Conservation (phyloP, 2,888 invertebrate species). For the Octonoba sinensis region DNA sequence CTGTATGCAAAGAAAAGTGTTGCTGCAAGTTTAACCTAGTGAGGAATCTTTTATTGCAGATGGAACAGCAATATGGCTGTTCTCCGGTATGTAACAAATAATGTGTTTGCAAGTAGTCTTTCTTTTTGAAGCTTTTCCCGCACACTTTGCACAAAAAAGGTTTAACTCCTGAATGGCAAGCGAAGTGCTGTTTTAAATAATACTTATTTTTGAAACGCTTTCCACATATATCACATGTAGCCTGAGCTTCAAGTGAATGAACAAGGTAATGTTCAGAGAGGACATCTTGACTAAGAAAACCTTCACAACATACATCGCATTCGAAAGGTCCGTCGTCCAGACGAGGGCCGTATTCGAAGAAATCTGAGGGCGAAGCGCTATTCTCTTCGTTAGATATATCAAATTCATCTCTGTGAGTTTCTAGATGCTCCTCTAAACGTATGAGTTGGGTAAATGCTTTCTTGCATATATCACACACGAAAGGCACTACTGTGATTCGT, state of each 20-base stretch:
- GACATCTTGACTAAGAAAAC: conserved; percentile 33
- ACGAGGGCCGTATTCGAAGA: conserved; percentile 5
- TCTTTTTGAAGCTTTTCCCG: conserved; percentile 42
- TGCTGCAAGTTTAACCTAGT: conserved; percentile 46
- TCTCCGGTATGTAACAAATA: conserved; percentile 40
- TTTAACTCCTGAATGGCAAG: conserved; percentile 33
- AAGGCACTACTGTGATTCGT: conserved; percentile 54
- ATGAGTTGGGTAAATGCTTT: conserved; percentile 49
- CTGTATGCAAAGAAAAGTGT: conserved; percentile 46
- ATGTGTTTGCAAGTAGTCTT: conserved; percentile 42
- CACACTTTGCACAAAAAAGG: conserved; percentile 36
- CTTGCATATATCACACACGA: conserved; percentile 47
- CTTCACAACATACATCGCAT: conserved; percentile 44
- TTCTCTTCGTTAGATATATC: not conserved
- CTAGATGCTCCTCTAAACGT: conserved; percentile 43
- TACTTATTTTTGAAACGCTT: conserved; percentile 47
- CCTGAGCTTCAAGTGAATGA: conserved; percentile 6
- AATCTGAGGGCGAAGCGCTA: not conserved
- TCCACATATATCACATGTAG: conserved; percentile 38
- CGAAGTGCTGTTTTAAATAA: conserved; percentile 45
- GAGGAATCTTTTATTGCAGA: conserved; percentile 37
- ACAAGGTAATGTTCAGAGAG: conserved; percentile 37
- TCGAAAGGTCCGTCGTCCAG: conserved; percentile 33
- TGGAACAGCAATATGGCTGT: conserved; percentile 34
- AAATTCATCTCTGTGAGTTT: conserved; percentile 19